Evolutionary conservation across 1,140 invertebrate species (phyloP).

Genomic region (Papilio dardanus): DNA sequence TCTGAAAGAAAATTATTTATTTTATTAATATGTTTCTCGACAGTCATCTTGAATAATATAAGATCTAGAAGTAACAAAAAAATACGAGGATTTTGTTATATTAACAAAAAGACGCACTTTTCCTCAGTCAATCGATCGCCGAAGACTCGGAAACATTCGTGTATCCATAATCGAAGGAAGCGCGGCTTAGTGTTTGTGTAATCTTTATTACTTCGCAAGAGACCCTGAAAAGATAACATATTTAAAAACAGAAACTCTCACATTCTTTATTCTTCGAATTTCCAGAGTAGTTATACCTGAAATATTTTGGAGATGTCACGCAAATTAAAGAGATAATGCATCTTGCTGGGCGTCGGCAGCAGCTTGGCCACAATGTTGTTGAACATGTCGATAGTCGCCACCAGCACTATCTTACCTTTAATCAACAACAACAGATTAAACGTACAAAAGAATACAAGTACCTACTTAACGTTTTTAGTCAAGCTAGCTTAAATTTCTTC

Average conservation of each 20-base stretch:
- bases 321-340: slow-evolving; percentile 94
- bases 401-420: slow-evolving; percentile 72
- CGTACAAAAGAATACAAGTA: not conserved
- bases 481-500: not conserved
- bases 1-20: slow-evolving; percentile 71
- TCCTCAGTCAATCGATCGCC: slow-evolving; percentile 91
- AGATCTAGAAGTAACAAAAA: not conserved
- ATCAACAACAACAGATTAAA: not conserved
- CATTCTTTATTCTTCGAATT: not conserved
- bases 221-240: slow-evolving; percentile 83
- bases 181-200: slow-evolving; percentile 87
- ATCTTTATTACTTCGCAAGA: slow-evolving; percentile 89
- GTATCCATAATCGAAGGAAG: slow-evolving; percentile 91
- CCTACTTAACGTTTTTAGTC: no score
- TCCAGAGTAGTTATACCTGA: slow-evolving; percentile 68
- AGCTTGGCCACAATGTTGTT: slow-evolving; percentile 87
- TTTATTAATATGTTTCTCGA: no score
- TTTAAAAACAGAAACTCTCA: no score
- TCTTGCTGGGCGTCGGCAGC: slow-evolving; percentile 93
- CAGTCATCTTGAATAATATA: not conserved
- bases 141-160: slow-evolving; percentile 93
- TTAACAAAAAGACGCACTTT: slow-evolving; percentile 77
- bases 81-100: not conserved
- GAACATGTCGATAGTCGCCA: slow-evolving; percentile 90
- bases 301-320: slow-evolving; percentile 92